Conservation (phyloP, 2,888 invertebrate genomes). For the Pinctada fucata region DNA sequence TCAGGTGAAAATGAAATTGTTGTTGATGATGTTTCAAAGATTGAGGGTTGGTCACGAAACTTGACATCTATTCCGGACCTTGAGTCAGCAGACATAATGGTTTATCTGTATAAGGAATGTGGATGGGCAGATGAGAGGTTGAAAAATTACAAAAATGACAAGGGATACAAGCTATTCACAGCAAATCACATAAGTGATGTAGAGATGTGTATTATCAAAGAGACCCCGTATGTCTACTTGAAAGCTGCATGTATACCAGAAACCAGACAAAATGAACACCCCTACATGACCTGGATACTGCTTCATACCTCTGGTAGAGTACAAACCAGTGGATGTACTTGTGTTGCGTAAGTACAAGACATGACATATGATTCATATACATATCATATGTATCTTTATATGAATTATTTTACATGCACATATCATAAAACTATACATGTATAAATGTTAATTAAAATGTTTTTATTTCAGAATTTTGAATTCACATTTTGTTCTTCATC, state of each 20-base stretch:
- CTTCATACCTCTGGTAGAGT: not conserved
- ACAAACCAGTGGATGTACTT: not conserved
- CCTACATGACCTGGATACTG: conserved; percentile 2
- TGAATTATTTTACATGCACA: not conserved
- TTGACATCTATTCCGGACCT: not conserved
- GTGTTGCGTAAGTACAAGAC: conserved; percentile 1
- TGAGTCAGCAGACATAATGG: conserved; percentile 7
- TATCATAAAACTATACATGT: not conserved
- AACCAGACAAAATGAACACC: conserved; percentile 12
- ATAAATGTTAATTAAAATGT: not conserved
- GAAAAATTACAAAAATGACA: not conserved
- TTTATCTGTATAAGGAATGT: conserved; percentile 1
- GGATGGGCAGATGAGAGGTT: not conserved
- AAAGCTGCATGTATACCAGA: conserved; percentile 13
- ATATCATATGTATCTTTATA: not conserved
- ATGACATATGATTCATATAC: not conserved
- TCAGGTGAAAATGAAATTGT: no score
- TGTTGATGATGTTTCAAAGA: no score
- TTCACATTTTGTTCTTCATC: not conserved
- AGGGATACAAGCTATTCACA: conserved; percentile 5
- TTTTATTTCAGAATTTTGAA: not conserved
- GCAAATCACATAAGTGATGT: conserved; percentile 10
- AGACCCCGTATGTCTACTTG: not conserved
- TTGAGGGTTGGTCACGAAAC: not conserved
- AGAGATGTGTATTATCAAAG: not conserved